Conservation (phyloP, 2,888 invertebrate species). For the Ormyrus labotus region DNA sequence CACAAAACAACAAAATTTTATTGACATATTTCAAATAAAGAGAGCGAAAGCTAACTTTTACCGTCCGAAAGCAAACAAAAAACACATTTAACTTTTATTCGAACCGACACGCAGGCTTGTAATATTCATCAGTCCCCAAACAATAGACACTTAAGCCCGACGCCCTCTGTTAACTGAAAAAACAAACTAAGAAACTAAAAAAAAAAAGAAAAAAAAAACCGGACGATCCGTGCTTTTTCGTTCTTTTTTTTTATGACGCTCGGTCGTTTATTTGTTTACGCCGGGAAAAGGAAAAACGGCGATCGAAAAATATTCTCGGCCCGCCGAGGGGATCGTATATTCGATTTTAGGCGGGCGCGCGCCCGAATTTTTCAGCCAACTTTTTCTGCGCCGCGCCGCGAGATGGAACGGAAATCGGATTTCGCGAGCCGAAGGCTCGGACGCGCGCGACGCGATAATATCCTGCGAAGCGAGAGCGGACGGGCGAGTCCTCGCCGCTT, state of each 20-base stretch:
- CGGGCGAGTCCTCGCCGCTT: not conserved
- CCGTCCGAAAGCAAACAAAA: no score
- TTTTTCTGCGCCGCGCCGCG: conserved; percentile 2
- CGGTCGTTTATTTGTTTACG: conserved; percentile 29
- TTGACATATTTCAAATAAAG: no score
- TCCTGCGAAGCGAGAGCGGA: not conserved
- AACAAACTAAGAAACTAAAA: conserved; percentile 15
- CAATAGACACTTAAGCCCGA: not conserved
- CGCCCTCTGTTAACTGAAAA: not conserved
- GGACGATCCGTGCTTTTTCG: not conserved
- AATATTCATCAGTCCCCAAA: not conserved
- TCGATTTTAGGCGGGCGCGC: conserved; percentile 29
- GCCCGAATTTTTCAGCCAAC: conserved; percentile 8
- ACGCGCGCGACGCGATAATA: conserved; percentile 23
- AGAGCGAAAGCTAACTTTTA: no score
- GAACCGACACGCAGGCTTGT: no score
- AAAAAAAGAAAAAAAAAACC: not conserved
- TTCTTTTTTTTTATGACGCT: not conserved
- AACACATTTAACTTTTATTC: no score
- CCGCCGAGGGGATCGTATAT: conserved; percentile 7
- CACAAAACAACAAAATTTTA: no score
- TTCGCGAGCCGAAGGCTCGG: conserved; percentile 28
- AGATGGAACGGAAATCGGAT: conserved; percentile 51
- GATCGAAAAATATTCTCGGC: conserved; percentile 40
- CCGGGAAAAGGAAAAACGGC: conserved; percentile 8